A percentile compares a stretch with the other conserved stretches of the same genome.
Conservation (phyloP, 2,797 vertebrate genomes). For the Lates japonicus region DNA sequence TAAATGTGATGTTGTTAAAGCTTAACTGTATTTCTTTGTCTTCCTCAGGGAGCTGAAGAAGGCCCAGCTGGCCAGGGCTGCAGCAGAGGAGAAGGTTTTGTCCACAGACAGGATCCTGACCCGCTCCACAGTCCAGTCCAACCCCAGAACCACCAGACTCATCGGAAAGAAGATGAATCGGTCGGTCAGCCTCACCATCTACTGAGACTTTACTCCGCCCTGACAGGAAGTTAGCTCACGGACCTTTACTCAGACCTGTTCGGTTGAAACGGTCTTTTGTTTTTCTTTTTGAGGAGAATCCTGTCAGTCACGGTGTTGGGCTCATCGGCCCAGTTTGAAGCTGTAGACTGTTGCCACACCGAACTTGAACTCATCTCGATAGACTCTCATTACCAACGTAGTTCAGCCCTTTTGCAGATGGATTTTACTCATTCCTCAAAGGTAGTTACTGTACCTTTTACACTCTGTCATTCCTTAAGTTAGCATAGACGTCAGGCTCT, state of each 20-base stretch:
- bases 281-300: conserved; percentile 15
- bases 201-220: conserved; percentile 80
- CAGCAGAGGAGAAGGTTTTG: conserved; percentile 94
- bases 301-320: conserved; percentile 25
- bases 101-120: conserved; percentile 94
- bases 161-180: conserved; percentile 99
- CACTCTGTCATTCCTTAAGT: conserved; percentile 56
- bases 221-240: conserved; percentile 42
- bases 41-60: conserved; percentile 95
- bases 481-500: conserved; percentile 59
- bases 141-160: conserved; percentile 90
- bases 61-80: conserved; percentile 95
- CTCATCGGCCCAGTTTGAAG: neutral
- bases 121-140: conserved; percentile 91
- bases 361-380: conserved; percentile 42
- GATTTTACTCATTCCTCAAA: conserved; percentile 45
- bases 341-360: conserved; percentile 35
- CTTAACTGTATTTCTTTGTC: neutral
- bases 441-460: conserved; percentile 69
- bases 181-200: conserved; percentile 97
- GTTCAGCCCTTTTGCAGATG: conserved; percentile 32
- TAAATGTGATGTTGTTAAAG: neutral
- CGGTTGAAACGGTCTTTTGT: neutral
- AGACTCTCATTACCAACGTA: conserved; percentile 37
- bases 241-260: conserved; percentile 49